phyloP scores from a whole-genome alignment of 2,113 vertebrate species.

The Atherinomorus stipes region DNA sequence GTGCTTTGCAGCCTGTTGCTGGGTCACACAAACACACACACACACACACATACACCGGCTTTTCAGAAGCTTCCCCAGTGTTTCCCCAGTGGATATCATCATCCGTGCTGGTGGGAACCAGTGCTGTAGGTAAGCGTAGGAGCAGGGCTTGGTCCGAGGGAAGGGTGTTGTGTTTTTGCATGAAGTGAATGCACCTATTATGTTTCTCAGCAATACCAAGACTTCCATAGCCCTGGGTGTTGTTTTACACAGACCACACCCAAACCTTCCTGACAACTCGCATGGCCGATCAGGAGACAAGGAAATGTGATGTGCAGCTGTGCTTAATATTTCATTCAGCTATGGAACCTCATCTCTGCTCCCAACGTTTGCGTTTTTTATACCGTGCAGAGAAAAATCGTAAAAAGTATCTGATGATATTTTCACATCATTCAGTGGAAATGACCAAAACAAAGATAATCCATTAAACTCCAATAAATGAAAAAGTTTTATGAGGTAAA shows the following conservation, averaged over 20 bases:
- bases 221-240: conserved; percentile 39
- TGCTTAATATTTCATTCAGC: too few relatives aligned
- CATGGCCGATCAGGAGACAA: neutral
- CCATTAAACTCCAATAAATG: too few relatives aligned
- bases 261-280: neutral
- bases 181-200: conserved; percentile 17
- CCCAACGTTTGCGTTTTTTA: too few relatives aligned
- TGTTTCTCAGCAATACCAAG: conserved; percentile 16
- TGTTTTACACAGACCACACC: conserved; percentile 54
- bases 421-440: too few relatives aligned
- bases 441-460: too few relatives aligned
- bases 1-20: neutral
- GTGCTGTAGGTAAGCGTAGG: neutral
- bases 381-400: too few relatives aligned
- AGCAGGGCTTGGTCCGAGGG: neutral
- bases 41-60: neutral
- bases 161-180: neutral
- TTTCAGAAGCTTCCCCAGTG: conserved; percentile 26
- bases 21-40: neutral
- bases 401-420: too few relatives aligned
- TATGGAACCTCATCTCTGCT: too few relatives aligned
- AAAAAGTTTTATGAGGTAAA: too few relatives aligned
- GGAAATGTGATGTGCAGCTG: too few relatives aligned
- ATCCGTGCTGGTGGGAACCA: neutral
- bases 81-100: conserved; percentile 20